Conservation (phyloP, 1,140 invertebrate genomes). For the Leptinotarsa defecta region DNA sequence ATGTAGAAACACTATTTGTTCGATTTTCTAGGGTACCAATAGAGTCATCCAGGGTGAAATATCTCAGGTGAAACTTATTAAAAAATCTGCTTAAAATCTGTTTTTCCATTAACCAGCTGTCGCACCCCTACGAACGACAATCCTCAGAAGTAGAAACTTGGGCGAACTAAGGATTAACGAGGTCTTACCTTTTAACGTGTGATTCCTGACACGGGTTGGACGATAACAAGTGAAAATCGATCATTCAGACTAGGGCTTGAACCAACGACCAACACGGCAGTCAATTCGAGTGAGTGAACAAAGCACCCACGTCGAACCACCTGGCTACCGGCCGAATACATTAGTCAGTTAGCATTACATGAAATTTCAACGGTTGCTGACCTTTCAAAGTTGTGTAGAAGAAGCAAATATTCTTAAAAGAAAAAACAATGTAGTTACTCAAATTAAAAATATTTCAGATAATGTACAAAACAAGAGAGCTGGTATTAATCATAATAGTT, state of each 20-base stretch:
- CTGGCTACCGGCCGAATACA: conserved; percentile 33
- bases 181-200: no score
- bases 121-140: no score
- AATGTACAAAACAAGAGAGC: background rate
- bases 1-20: conserved; percentile 50
- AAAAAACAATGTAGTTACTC: conserved; percentile 7
- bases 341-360: conserved; percentile 10
- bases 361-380: conserved; percentile 9
- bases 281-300: no score
- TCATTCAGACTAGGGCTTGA: no score
- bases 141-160: no score
- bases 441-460: background rate
- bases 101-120: no score
- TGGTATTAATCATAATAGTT: background rate
- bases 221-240: no score
- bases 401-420: conserved; percentile 15
- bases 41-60: conserved; percentile 43
- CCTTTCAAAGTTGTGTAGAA: conserved; percentile 1
- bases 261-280: no score
- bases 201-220: no score
- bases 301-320: no score
- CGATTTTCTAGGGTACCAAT: conserved; percentile 38
- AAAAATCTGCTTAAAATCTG: no score
- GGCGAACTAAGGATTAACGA: no score
- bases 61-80: conserved; percentile 44